phyloP scores from a whole-genome alignment of 2,797 vertebrate species.

The Buphagus erythrorhynchus region DNA sequence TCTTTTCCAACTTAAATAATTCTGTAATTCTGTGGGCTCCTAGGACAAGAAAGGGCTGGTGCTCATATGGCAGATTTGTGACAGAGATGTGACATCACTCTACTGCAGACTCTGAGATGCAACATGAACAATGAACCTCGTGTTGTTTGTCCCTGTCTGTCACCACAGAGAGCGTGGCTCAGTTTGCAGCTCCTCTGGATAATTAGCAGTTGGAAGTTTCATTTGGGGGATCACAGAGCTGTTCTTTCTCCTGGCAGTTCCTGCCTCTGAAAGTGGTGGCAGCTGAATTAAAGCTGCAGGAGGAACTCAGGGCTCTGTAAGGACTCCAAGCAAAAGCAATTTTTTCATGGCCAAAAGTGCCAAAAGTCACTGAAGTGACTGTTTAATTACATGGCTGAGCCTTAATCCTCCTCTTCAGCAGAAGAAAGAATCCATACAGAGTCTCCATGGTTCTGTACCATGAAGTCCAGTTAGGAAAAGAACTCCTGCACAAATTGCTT shows the following conservation, averaged over 20 bases:
- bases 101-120: neutral
- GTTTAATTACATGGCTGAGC: neutral
- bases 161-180: accelerated
- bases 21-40: neutral
- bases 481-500: neutral
- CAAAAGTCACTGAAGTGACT: neutral
- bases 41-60: neutral
- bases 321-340: neutral
- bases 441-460: neutral
- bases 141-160: neutral
- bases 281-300: neutral
- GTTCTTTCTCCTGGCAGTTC: neutral
- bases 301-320: neutral
- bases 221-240: neutral
- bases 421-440: neutral
- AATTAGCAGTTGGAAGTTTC: constrained; percentile 19
- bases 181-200: neutral
- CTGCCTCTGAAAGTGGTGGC: neutral
- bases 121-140: accelerated
- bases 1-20: neutral
- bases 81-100: neutral
- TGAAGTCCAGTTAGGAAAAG: neutral
- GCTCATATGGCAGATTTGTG: neutral
- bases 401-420: neutral
- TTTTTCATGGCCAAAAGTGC: neutral